These are phyloP conservation scores for Eleutherodactylus coqui DNA, from an alignment of 2,797 vertebrate species.

Conservation along the genomic window DNA sequence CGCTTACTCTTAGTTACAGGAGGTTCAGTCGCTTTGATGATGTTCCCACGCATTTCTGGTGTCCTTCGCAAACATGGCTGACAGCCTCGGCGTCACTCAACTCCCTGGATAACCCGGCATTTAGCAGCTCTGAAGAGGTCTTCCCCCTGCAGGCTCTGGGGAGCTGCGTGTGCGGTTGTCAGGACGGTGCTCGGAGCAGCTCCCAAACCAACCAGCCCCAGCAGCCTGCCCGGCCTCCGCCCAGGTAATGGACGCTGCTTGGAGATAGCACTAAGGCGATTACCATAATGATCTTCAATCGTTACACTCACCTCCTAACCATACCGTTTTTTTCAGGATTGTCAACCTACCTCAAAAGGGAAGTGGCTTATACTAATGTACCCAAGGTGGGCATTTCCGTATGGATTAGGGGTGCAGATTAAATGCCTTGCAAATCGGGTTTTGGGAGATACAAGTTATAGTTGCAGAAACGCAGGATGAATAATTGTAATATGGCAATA, in stretches of 20 bases:
- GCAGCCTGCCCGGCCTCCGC: slow-evolving; percentile 68
- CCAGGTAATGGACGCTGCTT: background rate
- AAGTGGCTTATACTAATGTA: background rate
- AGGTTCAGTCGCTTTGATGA: slow-evolving; percentile 92
- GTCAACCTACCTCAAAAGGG: no score
- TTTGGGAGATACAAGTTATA: no score
- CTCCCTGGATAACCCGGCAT: slow-evolving; percentile 86
- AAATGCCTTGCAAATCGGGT: no score
- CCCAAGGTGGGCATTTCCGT: no score
- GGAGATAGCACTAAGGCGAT: background rate
- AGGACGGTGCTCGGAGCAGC: slow-evolving; percentile 70
- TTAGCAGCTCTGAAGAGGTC: slow-evolving; percentile 86
- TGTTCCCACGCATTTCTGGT: slow-evolving; percentile 87
- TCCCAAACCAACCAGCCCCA: slow-evolving; percentile 65
- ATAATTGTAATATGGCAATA: no score
- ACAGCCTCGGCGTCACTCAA: slow-evolving; percentile 80
- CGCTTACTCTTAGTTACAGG: slow-evolving; percentile 77
- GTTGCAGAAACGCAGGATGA: no score
- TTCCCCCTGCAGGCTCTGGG: slow-evolving; percentile 83
- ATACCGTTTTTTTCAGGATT: no score
- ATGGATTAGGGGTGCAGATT: no score
- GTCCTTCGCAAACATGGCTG: slow-evolving; percentile 82
- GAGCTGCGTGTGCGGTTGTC: slow-evolving; percentile 81
- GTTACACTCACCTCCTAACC: background rate
- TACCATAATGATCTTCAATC: background rate